These are phyloP conservation scores for Sialis fuliginosa DNA, from an alignment of 2,888 invertebrate genomes.

Conservation along the genomic window DNA sequence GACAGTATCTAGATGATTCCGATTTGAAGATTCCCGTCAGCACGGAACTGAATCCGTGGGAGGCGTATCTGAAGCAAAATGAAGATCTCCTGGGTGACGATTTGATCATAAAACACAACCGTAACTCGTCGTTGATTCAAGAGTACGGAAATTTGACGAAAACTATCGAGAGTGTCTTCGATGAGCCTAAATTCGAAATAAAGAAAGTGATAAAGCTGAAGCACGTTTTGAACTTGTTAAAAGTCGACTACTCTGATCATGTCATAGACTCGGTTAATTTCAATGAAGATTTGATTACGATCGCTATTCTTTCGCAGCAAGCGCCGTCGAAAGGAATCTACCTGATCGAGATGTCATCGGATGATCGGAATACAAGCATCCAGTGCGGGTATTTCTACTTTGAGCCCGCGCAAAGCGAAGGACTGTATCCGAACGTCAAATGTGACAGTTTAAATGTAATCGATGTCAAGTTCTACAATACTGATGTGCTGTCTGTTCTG, in stretches of 20 bases:
- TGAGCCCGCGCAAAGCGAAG: constrained; percentile 19
- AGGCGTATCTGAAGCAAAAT: constrained; percentile 55
- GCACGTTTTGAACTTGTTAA: constrained; percentile 32
- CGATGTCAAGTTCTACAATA: constrained; percentile 62
- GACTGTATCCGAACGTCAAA: constrained; percentile 21
- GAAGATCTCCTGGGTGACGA: constrained; percentile 50
- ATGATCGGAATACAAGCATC: constrained; percentile 24
- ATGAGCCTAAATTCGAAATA: constrained; percentile 42
- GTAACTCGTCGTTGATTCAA: constrained; percentile 62
- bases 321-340: constrained; percentile 27
- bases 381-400: constrained; percentile 36
- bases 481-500: constrained; percentile 52
- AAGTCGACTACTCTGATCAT: constrained; percentile 16
- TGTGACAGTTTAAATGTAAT: constrained; percentile 25
- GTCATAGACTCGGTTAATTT: constrained; percentile 13
- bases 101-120: constrained; percentile 56
- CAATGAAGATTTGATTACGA: constrained; percentile 26
- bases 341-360: constrained; percentile 31
- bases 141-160: constrained; percentile 54
- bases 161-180: constrained; percentile 48
- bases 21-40: constrained; percentile 54
- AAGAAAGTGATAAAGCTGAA: constrained; percentile 35
- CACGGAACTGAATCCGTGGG: constrained; percentile 59
- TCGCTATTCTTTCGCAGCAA: constrained; percentile 23
- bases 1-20: constrained; percentile 71